Evolutionary conservation across 2,113 vertebrate genomes (phyloP), one percentile per base, ranked within the genome.

Genomic region (Marmota flaviventris): DNA sequence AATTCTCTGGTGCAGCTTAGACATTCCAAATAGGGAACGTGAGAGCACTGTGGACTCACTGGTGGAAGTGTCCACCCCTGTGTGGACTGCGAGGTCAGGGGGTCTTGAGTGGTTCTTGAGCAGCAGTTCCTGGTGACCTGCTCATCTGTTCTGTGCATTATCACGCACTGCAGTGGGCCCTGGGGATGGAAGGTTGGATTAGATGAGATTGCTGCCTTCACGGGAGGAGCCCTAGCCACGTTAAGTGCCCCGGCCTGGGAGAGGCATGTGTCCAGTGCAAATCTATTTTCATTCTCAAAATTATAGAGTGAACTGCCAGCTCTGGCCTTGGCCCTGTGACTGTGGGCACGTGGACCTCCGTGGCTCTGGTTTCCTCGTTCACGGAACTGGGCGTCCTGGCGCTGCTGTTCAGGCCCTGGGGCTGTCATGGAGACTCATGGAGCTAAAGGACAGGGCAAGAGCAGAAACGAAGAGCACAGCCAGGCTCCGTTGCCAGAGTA

Each of bases 201-300:
- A 79, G 91, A 73, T 45, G 9, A 56, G 78, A 24, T 61, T 24
- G 22, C 42, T 42, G 65, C 78, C 73, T 96, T 81, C 37, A 2
- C 0, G 4, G 70, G 76, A 56, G 45, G 95, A 93, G 73, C 85
- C 34, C 83, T 58, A 45, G 84, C 83, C 77, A 45, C 0, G 70
- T 94, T 86, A 92, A 97, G 61, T 20, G 70, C 53, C 82, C 8
- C 6, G 42, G 37, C 4, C 65, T 4, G 48, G 8, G 70, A 83
- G 65, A 81, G 32, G 69, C 73, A 0, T 45, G 12, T 17, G 2
- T 85, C 56, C 77, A 76, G 45, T 48, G n/a, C 1, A 5, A 75
- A 89, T 95, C 86, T 93, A 90, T 97, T 95, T 97, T 89, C 58
- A 82, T 25, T 86, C 93, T 92, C 20, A 37, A 93, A 96, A 97